These are phyloP conservation scores for Uria aalge DNA, from an alignment of 2,113 vertebrate species.

Conservation along the genomic window DNA sequence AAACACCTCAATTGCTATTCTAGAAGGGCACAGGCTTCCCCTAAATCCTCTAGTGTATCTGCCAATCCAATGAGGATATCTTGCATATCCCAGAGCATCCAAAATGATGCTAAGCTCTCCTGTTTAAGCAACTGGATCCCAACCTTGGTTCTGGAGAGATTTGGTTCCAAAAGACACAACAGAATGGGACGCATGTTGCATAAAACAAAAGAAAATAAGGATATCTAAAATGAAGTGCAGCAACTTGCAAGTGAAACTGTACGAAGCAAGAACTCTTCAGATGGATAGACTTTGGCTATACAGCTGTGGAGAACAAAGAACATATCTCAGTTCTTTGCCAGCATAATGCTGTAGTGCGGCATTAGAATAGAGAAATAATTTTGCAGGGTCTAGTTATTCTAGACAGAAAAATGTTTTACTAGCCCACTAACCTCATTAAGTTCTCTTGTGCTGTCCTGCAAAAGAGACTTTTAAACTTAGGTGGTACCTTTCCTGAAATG, in stretches of 20 bases:
- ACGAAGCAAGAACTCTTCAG: not conserved
- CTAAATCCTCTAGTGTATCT: not conserved
- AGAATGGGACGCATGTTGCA: not conserved
- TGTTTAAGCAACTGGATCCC: not conserved
- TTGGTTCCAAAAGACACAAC: conserved; percentile 3
- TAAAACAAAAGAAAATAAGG: not conserved
- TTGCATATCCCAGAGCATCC: not conserved
- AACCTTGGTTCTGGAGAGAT: not conserved
- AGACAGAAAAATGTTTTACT: not conserved
- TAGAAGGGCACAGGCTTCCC: not conserved
- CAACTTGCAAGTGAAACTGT: not conserved
- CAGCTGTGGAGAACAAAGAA: not conserved
- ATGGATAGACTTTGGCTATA: not conserved
- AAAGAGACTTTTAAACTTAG: not conserved
- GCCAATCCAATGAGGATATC: not conserved
- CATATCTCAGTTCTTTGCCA: not conserved
- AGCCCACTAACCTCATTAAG: not conserved
- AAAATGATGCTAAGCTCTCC: not conserved
- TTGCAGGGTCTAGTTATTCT: not conserved
- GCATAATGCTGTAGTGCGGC: not conserved
- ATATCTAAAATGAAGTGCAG: not conserved
- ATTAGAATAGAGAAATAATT: not conserved
- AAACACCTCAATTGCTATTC: not conserved
- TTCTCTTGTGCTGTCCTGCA: not conserved
- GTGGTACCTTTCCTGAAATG: not conserved